Percentiles rank a stretch among this genome's conserved stretches.
These are phyloP conservation scores for Stenotaenia linearis DNA, from an alignment of 2,888 invertebrate genomes.

Conservation along the genomic window DNA sequence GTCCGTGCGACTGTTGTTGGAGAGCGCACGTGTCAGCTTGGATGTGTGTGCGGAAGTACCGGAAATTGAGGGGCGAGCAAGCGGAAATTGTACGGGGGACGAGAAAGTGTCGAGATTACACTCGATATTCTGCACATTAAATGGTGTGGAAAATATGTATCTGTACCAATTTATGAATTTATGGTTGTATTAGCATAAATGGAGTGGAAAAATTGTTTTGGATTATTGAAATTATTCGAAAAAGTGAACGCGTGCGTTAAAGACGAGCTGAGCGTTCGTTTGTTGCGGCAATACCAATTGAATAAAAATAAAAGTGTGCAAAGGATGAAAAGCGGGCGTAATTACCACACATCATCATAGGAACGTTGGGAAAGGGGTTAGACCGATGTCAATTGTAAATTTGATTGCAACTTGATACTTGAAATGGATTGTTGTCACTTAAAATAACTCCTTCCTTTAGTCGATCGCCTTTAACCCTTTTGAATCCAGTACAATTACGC, in stretches of 20 bases:
- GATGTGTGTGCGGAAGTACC: neutral
- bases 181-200: neutral
- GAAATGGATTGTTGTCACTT: constrained; percentile 20
- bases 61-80: constrained; percentile 9
- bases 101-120: neutral
- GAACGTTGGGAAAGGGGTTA: neutral
- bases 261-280: no score
- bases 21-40: neutral
- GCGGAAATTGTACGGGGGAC: neutral
- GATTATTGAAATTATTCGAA: neutral
- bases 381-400: neutral
- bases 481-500: constrained; percentile 19
- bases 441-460: neutral
- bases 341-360: neutral
- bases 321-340: neutral
- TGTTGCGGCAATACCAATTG: neutral
- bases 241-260: no score
- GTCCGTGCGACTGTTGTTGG: neutral
- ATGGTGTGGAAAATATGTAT: neutral
- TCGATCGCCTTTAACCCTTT: constrained; percentile 14
- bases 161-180: neutral
- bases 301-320: neutral
- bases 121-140: neutral
- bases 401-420: constrained; percentile 22
- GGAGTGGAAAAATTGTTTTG: neutral